Conservation (phyloP, 2,888 invertebrate genomes). For the Netelia virgata region DNA sequence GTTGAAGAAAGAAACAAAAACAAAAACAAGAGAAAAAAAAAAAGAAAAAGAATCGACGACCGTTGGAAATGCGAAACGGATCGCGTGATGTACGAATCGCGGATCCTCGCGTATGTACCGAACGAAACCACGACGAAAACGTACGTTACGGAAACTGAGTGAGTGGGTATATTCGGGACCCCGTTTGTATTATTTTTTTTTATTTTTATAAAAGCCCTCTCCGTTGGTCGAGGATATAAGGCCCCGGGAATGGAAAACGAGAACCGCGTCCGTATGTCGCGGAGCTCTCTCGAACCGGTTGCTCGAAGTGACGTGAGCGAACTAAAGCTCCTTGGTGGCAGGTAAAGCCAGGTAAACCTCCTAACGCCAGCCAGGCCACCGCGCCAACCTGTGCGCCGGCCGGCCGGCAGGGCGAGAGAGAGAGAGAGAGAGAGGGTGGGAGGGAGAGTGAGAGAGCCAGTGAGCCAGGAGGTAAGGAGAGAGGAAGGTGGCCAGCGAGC, state of each 20-base stretch:
- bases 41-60: slow-evolving; percentile 63
- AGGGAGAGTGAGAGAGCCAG: not conserved
- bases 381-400: slow-evolving; percentile 77
- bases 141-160: not conserved
- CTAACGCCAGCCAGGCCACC: slow-evolving; percentile 70
- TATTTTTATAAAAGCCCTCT: slow-evolving; percentile 20
- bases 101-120: not conserved
- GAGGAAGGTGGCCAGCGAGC: slow-evolving; percentile 75
- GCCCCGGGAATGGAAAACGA: slow-evolving; percentile 2
- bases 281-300: slow-evolving; percentile 82
- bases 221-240: slow-evolving; percentile 25
- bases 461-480: slow-evolving; percentile 52
- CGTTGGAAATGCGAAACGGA: slow-evolving; percentile 35
- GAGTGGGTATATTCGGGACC: slow-evolving; percentile 2
- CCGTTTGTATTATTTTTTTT: slow-evolving; percentile 41
- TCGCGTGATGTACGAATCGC: slow-evolving; percentile 12
- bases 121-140: not conserved
- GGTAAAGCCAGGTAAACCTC: slow-evolving; percentile 84
- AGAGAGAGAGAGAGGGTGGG: slow-evolving; percentile 14
- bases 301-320: slow-evolving; percentile 84
- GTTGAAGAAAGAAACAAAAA: not conserved
- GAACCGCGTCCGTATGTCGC: slow-evolving; percentile 59
- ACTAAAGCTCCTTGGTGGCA: slow-evolving; percentile 83
- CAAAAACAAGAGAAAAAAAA: not conserved
- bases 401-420: slow-evolving; percentile 53